phyloP scores from a whole-genome alignment of 2,888 invertebrate genomes.

The Acleris laterana region DNA sequence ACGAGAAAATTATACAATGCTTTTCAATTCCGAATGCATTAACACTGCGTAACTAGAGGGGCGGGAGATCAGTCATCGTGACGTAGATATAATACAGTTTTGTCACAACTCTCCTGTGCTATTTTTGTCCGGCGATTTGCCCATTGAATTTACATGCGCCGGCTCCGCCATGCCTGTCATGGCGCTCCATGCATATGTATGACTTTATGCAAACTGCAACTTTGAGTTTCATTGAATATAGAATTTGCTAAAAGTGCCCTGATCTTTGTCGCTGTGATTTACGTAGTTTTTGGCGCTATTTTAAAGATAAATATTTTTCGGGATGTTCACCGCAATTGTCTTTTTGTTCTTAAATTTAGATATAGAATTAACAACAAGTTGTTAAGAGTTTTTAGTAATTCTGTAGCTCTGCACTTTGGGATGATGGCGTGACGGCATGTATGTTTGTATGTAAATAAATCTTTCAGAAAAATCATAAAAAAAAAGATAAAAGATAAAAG shows the following conservation, averaged over 20 bases:
- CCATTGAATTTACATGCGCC: constrained; percentile 73
- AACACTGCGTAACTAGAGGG: constrained; percentile 11
- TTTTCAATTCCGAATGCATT: constrained; percentile 31
- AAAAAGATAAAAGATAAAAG: too few relatives aligned
- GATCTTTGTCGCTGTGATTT: constrained; percentile 25
- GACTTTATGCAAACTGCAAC: constrained; percentile 74
- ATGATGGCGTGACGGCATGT: too few relatives aligned
- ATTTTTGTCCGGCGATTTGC: constrained; percentile 65
- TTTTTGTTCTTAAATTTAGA: too few relatives aligned
- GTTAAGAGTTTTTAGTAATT: too few relatives aligned
- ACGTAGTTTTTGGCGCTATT: not conserved
- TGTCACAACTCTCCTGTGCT: constrained; percentile 62
- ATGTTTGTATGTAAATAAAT: too few relatives aligned
- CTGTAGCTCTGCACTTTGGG: too few relatives aligned
- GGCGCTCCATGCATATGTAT: constrained; percentile 76
- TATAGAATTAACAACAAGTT: too few relatives aligned
- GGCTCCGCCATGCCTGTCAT: constrained; percentile 60
- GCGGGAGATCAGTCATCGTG: constrained; percentile 26
- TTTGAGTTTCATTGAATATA: constrained; percentile 69
- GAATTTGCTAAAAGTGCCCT: constrained; percentile 55
- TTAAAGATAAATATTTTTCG: too few relatives aligned
- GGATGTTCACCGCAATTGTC: too few relatives aligned
- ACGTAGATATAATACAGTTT: constrained; percentile 60
- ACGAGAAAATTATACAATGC: constrained; percentile 31
- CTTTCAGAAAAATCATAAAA: too few relatives aligned